phyloP scores from a whole-genome alignment of 2,113 vertebrate species.

The Odontophorus gujanensis region DNA sequence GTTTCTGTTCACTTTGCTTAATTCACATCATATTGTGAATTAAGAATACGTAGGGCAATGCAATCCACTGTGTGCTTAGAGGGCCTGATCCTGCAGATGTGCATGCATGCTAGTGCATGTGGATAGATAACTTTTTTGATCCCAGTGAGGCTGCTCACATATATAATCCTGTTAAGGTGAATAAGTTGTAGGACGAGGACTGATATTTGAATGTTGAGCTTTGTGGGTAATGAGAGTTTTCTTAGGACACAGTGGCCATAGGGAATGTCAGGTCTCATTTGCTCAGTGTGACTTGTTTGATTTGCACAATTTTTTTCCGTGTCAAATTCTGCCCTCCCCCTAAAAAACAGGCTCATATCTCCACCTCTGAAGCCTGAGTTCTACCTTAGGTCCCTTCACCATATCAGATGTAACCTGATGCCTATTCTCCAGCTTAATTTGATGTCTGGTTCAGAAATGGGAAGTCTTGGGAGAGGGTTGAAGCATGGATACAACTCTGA shows the following conservation, averaged over 20 bases:
- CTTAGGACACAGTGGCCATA: neutral
- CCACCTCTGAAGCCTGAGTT: neutral
- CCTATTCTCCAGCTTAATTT: neutral
- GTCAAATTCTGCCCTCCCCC: neutral
- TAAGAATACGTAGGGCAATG: neutral
- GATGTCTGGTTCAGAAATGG: neutral
- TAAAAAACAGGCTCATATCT: neutral
- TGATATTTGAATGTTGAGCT: conserved; percentile 11
- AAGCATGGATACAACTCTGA: neutral
- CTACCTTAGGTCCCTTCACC: neutral
- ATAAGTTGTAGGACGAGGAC: neutral
- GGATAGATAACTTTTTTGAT: neutral
- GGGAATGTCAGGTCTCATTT: neutral
- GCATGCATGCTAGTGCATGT: neutral
- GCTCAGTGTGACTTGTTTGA: neutral
- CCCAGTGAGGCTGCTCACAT: neutral
- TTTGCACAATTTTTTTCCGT: neutral
- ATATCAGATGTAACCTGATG: neutral
- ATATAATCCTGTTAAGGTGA: neutral
- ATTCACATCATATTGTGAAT: conserved; percentile 36
- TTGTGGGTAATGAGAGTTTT: neutral
- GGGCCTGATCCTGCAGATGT: conserved; percentile 7
- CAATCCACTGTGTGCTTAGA: neutral
- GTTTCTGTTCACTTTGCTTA: conserved; percentile 44
- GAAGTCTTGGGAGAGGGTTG: neutral